Conservation (phyloP, 2,888 invertebrate genomes). For the Caenorhabditis doughertyi region DNA sequence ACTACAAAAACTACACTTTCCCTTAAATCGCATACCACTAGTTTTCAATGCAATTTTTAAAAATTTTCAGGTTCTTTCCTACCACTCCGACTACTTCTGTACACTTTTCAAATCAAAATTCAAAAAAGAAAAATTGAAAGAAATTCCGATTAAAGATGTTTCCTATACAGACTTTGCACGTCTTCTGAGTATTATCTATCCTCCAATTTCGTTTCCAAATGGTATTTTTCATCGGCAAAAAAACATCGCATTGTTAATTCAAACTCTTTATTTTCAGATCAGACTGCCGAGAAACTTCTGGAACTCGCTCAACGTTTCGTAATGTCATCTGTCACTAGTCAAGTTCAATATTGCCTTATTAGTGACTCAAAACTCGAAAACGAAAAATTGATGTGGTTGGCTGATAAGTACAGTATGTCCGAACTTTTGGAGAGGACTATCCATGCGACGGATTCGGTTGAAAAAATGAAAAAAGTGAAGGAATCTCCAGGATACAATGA, state of each 20-base stretch:
- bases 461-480: neutral
- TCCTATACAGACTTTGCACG: neutral
- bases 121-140: neutral
- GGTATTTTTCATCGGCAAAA: too few species aligned
- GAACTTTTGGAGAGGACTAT: neutral
- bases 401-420: neutral
- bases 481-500: neutral
- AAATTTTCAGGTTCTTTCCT: slow-evolving; percentile 8
- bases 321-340: neutral
- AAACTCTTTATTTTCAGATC: neutral
- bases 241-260: neutral
- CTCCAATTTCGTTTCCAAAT: neutral
- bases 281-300: slow-evolving; percentile 7
- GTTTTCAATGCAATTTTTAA: too few species aligned
- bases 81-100: neutral
- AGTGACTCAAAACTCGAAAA: neutral
- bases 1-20: too few species aligned
- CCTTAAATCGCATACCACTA: too few species aligned
- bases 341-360: neutral
- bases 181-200: neutral
- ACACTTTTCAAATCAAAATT: neutral
- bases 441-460: neutral
- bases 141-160: slow-evolving; percentile 11
- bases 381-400: neutral
- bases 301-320: slow-evolving; percentile 4